Conservation (phyloP, 1,140 invertebrate genomes). For the Hestina assimilis region DNA sequence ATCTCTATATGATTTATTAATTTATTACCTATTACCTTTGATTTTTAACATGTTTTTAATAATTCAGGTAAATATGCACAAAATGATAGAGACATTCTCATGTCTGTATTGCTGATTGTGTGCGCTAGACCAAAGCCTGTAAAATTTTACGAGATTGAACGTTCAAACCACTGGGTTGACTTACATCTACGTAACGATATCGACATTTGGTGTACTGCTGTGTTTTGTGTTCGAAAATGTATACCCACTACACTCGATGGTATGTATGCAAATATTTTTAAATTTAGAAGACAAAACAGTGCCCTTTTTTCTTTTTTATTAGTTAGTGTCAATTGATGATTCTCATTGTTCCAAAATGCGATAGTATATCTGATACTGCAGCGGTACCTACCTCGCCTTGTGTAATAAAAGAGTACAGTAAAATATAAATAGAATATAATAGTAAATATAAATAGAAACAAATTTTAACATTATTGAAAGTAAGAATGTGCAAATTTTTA, state of each 20-base stretch:
- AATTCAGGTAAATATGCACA: slow-evolving; percentile 66
- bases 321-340: no score
- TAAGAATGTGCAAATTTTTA: not conserved
- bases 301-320: no score
- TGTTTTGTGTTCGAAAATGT: slow-evolving; percentile 66
- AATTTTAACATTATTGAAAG: not conserved
- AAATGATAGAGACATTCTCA: slow-evolving; percentile 60
- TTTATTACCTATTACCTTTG: not conserved
- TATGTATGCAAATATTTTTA: slow-evolving; percentile 26
- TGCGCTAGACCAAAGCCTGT: slow-evolving; percentile 60
- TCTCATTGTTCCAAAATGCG: no score
- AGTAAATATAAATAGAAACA: no score
- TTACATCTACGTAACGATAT: slow-evolving; percentile 56
- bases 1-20: not conserved
- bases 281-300: no score
- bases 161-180: slow-evolving; percentile 60
- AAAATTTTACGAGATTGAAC: slow-evolving; percentile 56
- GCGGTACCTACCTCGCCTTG: no score
- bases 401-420: no score
- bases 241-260: slow-evolving; percentile 59
- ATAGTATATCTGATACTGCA: no score
- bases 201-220: slow-evolving; percentile 63
- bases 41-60: slow-evolving; percentile 3
- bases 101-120: slow-evolving; percentile 62
- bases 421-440: no score